Percentiles rank a stretch among this genome's conserved stretches.
phyloP scores from a whole-genome alignment of 2,113 vertebrate species.

The Nicator chloris region DNA sequence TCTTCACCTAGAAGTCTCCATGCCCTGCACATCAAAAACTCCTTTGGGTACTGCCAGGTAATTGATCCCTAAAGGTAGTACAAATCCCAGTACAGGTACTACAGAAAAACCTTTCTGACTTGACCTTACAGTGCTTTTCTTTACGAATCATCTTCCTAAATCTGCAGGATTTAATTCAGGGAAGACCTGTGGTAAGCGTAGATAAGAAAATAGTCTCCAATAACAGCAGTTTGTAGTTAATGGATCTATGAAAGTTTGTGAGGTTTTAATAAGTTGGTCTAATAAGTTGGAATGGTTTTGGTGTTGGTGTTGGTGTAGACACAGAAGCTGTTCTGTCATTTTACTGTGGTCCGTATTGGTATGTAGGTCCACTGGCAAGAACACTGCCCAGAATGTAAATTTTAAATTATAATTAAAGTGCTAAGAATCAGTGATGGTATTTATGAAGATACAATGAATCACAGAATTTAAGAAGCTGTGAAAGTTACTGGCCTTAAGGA shows the following conservation, averaged over 20 bases:
- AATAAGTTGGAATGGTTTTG: not conserved
- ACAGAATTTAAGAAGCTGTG: not conserved
- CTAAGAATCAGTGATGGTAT: not conserved
- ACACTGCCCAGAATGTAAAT: not conserved
- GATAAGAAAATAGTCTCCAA: not conserved
- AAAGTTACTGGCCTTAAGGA: not conserved
- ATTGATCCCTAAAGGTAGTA: not conserved
- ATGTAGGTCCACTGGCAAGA: not conserved
- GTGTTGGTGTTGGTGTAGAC: not conserved
- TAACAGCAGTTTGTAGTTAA: not conserved
- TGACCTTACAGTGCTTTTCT: not conserved
- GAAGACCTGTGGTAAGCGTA: not conserved
- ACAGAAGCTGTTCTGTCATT: not conserved
- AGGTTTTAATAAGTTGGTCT: not conserved
- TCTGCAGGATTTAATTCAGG: not conserved
- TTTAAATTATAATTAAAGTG: not conserved
- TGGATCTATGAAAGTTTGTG: not conserved
- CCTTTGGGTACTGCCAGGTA: not conserved
- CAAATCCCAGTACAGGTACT: not conserved
- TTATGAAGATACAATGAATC: not conserved
- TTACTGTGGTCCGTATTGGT: not conserved
- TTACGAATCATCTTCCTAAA: not conserved
- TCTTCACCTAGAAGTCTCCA: not conserved
- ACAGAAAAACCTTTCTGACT: not conserved
- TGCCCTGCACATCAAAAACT: not conserved